Percentiles rank a stretch among this genome's conserved stretches.
Conservation (phyloP, 2,888 invertebrate genomes). For the Muscina levida region DNA sequence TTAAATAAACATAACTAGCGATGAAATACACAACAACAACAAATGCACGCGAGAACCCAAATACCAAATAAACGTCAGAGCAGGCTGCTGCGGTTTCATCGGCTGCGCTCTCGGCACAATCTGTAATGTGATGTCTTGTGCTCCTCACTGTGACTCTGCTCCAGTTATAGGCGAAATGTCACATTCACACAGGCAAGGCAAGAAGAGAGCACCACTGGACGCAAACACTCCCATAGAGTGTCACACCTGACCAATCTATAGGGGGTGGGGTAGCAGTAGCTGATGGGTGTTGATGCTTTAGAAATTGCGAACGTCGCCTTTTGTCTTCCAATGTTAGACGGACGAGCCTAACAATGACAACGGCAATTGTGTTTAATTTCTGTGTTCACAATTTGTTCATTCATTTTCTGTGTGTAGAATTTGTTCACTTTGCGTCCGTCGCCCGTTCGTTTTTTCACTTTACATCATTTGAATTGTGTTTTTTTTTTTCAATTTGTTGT, state of each 20-base stretch:
- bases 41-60: background rate
- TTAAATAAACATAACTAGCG: conserved; percentile 55
- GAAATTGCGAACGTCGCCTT: background rate
- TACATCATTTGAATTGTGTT: background rate
- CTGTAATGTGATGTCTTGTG: background rate
- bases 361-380: conserved; percentile 13
- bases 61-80: conserved; percentile 6
- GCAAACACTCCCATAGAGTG: background rate
- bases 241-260: conserved; percentile 1
- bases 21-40: background rate
- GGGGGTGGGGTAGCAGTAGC: background rate
- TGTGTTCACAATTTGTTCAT: conserved; percentile 10
- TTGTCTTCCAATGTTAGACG: background rate
- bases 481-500: background rate
- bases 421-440: background rate
- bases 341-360: background rate
- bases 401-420: conserved; percentile 9
- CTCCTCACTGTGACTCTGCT: conserved; percentile 5
- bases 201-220: background rate
- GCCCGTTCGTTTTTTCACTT: background rate
- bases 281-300: background rate
- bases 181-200: background rate
- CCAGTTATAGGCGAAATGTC: conserved; percentile 28
- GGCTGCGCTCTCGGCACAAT: background rate
- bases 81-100: conserved; percentile 5